Base-by-base conservation (phyloP, 2,797 vertebrate genomes). In the Poecilia velifera region DNA sequence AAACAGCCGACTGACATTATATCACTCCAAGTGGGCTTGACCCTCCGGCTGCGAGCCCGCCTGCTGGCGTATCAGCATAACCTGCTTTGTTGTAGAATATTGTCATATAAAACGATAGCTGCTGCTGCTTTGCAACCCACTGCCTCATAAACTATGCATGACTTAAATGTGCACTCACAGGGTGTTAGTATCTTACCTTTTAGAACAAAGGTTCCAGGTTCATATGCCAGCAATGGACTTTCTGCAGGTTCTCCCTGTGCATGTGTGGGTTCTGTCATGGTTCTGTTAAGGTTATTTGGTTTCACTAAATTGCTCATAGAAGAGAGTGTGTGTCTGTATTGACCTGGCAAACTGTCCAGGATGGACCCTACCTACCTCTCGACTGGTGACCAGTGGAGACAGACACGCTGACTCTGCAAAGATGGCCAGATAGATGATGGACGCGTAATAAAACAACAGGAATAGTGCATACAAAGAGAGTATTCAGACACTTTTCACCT, bases 51-150 rank as follows among this genome's bases (percentile, higher is more conserved):
- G 84, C 72, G 80, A 73, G 76, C 73, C 80, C 66, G 74, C 82
- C 80, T 8, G 81, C 86, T 74, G 53, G 83, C 22, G 46, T 79
- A 83, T 83, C 73, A 36, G 53, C 78, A 76, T 82, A 85, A 87
- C 89, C 88, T 85, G 88, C 87, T 91, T 88, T 90, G 85, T 81
- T 86, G 71, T 75, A 88, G 86, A 92, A 92, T 87, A 72, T 86
- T 81, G 79, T 86, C 83, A 89, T 86, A 80, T 92, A 88, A 90
- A 87, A 68, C 13, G 20, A 86, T 74, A 47, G 70, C 84, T 80
- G 74, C 62, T 80, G 74, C 62, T 81, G 73, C 76, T 47, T 77
- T 59, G 41, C 83, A 79, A 80, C 62, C 83, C 43, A 66, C 82
- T 84, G 80, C 87, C 72, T 73, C 68, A 81, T 79, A 84, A 88